Base-by-base conservation (phyloP, 2,797 vertebrate species). In the Enteromius trimaculatus region DNA sequence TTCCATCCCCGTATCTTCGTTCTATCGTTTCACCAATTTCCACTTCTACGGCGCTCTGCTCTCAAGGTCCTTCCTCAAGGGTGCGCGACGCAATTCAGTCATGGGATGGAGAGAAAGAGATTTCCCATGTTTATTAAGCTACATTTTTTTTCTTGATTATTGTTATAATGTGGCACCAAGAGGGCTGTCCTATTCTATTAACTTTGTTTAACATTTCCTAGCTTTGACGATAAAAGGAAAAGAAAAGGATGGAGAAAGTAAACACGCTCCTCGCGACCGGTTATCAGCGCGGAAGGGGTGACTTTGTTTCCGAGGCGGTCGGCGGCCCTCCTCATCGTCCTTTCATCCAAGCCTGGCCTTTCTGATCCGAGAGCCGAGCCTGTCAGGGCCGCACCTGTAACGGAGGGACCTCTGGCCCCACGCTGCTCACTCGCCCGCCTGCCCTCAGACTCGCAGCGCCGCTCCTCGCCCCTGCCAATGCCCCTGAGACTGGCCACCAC, bases 381-480 rank as follows among this genome's bases (percentile, higher is more conserved):
- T 94, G 94, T 95, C 93, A 95, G 90, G 84, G 77, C 88, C 89
- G 92, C 93, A 94, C 93, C 94, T 95, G 94, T 94, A 94, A 93
- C 88, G 83, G 86, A 26, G 86, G 87, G 92, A 94, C 91, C 92
- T 89, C 44, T 84, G 82, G 78, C 88, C 88, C 84, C 77, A 31
- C 29, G 44, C 79, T 26, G 16, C 69, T 69, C 82, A 37, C 58
- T 55, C 26, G 51, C 77, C 62, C 19, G 75, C 58, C 58, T 44
- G 69, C 77, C 71, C 88, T 53, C 47, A 42, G 70, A 72, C 79
- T 55, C 53, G 6, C 86, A 60, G 84, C 77, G 34, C 83, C 84
- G 77, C 89, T 91, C 87, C 81, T 87, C 86, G 90, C 89, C 91
- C 84, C 69, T 49, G 85, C 90, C 89, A 90, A 89, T 92, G 84